Evolutionary conservation across 2,797 vertebrate species (phyloP), one percentile per base, ranked within the genome.

Genomic region (Bradypodion pumilum): DNA sequence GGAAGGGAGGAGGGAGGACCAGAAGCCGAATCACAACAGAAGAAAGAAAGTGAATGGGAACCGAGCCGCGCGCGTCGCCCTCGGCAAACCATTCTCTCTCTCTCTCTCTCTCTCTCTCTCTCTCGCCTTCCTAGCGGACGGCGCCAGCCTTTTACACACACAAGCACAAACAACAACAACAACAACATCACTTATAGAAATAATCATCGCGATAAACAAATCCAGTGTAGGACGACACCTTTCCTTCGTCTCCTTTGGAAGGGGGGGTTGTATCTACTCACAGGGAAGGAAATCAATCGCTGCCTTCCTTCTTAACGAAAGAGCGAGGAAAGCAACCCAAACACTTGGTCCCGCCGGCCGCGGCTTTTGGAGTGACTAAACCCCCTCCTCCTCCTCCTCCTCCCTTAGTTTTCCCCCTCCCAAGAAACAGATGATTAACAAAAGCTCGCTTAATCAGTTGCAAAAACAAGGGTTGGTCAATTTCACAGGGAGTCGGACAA

Each of bases 1-100:
- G 9, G 12, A 3, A 0, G 21, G 49, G 35, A 1, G 40, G 49
- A 27, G 13, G 74, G n/a, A 63, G 7, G 35, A n/a, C n/a, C n/a
- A n/a, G n/a, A n/a, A n/a, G 69, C 27, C 7, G 49, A 52, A 87
- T 25, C 80, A 8, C n/a, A 83, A 88, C 84, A 83, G 83, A 88
- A 88, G 87, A 83, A 88, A 88, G 87, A 80, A 66, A 80, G 81
- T 16, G 72, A 1, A 5, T 7, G 52, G 23, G 9, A 7, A 32
- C 9, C 56, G 29, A 82, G 80, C 29, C 32, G 15, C 68, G 29
- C 37, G 8, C 82, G 23, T 13, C 56, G 5, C 12, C 12, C 7
- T 27, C 52, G n/a, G 62, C 23, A 16, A 7, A 5, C 35, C n/a
- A 29, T 10, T 2, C 4, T 37, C 59, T 23, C 46, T 15, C 56